Base-by-base conservation (phyloP, 2,888 invertebrate species). In the Apeira syringaria region DNA sequence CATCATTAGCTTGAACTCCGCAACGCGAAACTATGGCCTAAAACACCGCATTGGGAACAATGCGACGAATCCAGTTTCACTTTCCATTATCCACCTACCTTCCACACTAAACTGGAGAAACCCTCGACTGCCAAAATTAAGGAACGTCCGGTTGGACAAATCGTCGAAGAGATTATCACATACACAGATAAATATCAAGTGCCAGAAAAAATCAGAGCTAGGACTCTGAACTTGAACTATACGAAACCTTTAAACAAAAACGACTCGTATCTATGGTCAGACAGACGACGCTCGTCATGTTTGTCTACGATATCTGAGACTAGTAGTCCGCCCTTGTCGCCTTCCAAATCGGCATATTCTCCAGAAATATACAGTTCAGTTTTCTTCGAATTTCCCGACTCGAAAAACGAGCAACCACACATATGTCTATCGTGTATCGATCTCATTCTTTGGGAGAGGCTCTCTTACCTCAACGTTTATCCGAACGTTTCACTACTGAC, bases 1-100 rank as follows among this genome's bases (percentile, higher is more conserved):
- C 66, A 76, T 60, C 48, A 77, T 61, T 80, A 88, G 87, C 85
- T 89, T 80, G 88, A 87, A 80, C 76, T 74, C 20, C 83, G 77
- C 53, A 77, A 73, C 54, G 63, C 74, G 50, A 64, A 74, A 56
- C 68, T 86, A 47, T 85, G 83, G 81, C 75, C 79, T 61, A 64
- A 57, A 51, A 64, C 67, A 61, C 71, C 74, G 51, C 83, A 85
- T 51, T 88, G 88, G 88, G 74, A 79, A 49, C 69, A 64, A 50
- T 80, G 60, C 77, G 80, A 86, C 60, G 85, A 85, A 59, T 74
- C 77, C 45, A 56, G 68, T 46, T 83, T 79, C 70, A 66, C 68
- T 17, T 78, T 74, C 58, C 64, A 67, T 38, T 69, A 63, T 47
- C 72, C 76, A 24, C 74, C 76, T 11, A 9, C 30, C 15, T 55